Base-by-base conservation (phyloP, 2,888 invertebrate species). In the Diaperis boleti region DNA sequence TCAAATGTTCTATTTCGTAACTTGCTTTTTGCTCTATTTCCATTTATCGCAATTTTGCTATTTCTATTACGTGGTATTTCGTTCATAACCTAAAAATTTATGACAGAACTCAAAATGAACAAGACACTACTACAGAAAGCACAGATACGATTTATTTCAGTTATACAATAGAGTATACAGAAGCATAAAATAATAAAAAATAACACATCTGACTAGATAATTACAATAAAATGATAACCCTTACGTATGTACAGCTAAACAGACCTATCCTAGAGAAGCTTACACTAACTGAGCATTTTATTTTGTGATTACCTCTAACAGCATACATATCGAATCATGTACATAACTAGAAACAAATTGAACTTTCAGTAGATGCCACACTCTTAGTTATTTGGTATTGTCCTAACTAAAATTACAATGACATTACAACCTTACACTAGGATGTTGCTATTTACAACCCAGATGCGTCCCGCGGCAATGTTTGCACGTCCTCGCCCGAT, bases 161-260 rank as follows among this genome's bases (percentile, higher is more conserved):
- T 45, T 49, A 44, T 11, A n/a, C 31, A n/a, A n/a, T n/a, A n/a
- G n/a, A 33, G 39, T 47, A 37, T 47, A 47, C 47, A 57, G 42
- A 57, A 59, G 59, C 59, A 59, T 59, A 39, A 45, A 49, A 41
- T 59, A 59, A 59, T 47, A 63, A 45, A 45, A 63, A 37, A 57
- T 62, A 63, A 63, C 57, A 63, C 59, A 59, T 50, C 54, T 63
- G 63, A 63, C 63, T 63, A 63, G 63, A 63, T 63, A 26, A 26
- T 26, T 26, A 63, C 41, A 63, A 54, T 49, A 56, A 33, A 56
- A 56, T 10, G 20, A n/a, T n/a, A n/a, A n/a, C n/a, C n/a, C n/a
- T n/a, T n/a, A n/a, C n/a, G n/a, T n/a, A n/a, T n/a, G n/a, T n/a
- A n/a, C n/a, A n/a, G n/a, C n/a, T n/a, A n/a, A n/a, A n/a, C n/a